phyloP scores from a whole-genome alignment of 2,797 vertebrate genomes.

The Eurystomus glaucurus region DNA sequence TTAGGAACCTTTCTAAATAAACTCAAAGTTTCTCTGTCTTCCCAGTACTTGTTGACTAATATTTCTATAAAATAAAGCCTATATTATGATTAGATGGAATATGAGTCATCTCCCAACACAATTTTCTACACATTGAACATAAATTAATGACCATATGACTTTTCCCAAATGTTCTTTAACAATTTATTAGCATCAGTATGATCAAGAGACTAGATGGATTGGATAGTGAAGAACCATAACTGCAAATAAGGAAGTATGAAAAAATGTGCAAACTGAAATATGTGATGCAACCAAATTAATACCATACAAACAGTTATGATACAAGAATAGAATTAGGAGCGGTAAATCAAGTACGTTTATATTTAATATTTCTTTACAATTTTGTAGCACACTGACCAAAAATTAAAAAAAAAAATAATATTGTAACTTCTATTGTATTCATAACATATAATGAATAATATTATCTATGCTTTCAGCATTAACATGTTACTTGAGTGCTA shows the following conservation, averaged over 20 bases:
- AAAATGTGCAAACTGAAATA: not conserved
- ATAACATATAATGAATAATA: not conserved
- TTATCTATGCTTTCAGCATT: not conserved
- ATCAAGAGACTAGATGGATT: not conserved
- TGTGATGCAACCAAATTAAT: accelerated
- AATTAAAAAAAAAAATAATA: not conserved
- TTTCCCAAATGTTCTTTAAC: not conserved
- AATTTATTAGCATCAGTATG: not conserved
- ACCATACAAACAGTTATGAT: not conserved
- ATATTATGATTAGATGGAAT: not conserved
- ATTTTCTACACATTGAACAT: accelerated
- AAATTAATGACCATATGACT: not conserved
- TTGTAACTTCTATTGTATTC: not conserved
- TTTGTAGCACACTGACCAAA: not conserved
- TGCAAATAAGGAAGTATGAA: not conserved
- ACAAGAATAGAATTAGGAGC: not conserved
- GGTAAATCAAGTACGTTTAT: not conserved
- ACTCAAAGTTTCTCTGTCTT: not conserved
- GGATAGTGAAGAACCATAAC: not conserved
- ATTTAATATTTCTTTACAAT: not conserved
- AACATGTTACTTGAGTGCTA: not conserved
- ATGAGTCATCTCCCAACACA: not conserved
- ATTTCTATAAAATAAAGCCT: not conserved
- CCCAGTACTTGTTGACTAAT: not conserved
- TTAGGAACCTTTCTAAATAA: not conserved